Conservation (phyloP, 2,888 invertebrate genomes). For the Eupithecia abbreviata region DNA sequence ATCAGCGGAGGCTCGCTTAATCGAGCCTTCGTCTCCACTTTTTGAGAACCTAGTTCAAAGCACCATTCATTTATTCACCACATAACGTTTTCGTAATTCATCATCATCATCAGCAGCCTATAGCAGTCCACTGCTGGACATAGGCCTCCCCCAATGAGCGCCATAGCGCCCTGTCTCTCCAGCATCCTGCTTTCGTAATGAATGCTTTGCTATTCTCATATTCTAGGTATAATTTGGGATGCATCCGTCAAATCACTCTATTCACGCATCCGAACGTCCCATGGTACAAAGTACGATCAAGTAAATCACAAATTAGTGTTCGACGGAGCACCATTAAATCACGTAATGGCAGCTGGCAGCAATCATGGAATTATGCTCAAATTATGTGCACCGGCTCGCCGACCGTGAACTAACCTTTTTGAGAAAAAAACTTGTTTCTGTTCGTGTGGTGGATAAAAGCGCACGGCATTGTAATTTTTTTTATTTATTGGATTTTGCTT, state of each 20-base stretch:
- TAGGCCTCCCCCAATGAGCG: too few relatives aligned
- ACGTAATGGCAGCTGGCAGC: constrained; percentile 18
- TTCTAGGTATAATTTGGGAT: background rate
- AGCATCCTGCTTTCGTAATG: background rate
- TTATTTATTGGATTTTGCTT: background rate
- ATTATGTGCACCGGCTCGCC: constrained; percentile 25
- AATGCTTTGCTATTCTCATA: background rate
- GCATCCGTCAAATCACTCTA: background rate
- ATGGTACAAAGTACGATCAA: constrained; percentile 5
- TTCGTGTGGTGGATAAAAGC: constrained; percentile 16
- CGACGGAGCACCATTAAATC: constrained; percentile 20
- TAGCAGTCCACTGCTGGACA: too few relatives aligned
- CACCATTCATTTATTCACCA: background rate
- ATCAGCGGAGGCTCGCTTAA: too few relatives aligned
- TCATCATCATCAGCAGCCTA: too few relatives aligned
- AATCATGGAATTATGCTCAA: constrained; percentile 32
- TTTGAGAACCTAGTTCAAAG: background rate
- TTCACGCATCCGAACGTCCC: background rate
- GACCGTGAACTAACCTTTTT: constrained; percentile 24
- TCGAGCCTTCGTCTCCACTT: background rate
- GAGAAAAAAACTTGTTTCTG: constrained; percentile 19
- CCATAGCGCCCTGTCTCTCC: too few relatives aligned
- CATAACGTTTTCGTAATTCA: background rate
- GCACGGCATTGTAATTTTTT: constrained; percentile 3
- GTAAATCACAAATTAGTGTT: constrained; percentile 30